phyloP scores from a whole-genome alignment of 1,140 invertebrate species.

The Macrotrachela quadricornifera region DNA sequence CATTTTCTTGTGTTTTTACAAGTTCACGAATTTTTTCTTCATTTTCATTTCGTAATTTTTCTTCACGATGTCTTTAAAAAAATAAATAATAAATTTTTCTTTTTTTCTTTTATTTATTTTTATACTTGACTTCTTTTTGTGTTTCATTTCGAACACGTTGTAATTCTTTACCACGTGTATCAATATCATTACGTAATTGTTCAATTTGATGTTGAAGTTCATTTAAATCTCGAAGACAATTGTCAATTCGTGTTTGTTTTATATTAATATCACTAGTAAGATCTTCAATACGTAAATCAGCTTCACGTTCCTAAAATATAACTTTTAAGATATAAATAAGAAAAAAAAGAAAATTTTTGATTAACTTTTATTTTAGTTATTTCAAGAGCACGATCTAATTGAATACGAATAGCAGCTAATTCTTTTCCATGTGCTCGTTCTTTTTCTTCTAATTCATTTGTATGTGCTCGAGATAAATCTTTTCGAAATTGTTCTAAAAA shows the following conservation, averaged over 20 bases:
- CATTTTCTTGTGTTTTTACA: slow-evolving; percentile 16
- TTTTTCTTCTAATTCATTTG: slow-evolving; percentile 14
- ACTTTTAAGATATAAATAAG: too few relatives aligned
- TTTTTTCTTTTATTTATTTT: too few relatives aligned
- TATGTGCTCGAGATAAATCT: slow-evolving; percentile 13
- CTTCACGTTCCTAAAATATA: slow-evolving; percentile 14
- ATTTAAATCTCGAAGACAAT: too few relatives aligned
- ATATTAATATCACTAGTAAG: slow-evolving; percentile 18
- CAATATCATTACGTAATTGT: slow-evolving; percentile 17
- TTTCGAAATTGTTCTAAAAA: too few relatives aligned
- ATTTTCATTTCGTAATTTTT: slow-evolving; percentile 13
- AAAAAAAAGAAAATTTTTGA: too few relatives aligned
- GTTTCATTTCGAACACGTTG: slow-evolving; percentile 15
- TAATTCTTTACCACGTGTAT: slow-evolving; percentile 11
- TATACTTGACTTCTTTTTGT: slow-evolving; percentile 19
- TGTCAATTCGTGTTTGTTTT: too few relatives aligned
- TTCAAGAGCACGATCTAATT: slow-evolving; percentile 23
- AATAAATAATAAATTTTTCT: too few relatives aligned
- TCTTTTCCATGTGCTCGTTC: slow-evolving; percentile 14
- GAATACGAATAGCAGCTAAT: slow-evolving; percentile 19
- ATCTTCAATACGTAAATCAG: slow-evolving; percentile 17
- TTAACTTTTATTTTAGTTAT: slow-evolving; percentile 20
- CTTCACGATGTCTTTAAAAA: slow-evolving; percentile 16
- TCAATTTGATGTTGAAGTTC: slow-evolving; percentile 14
- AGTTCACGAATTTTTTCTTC: slow-evolving; percentile 16